A percentile compares a stretch with the other conserved stretches of the same genome.
phyloP scores from a whole-genome alignment of 2,888 invertebrate species.

The Ophion slaviceki region DNA sequence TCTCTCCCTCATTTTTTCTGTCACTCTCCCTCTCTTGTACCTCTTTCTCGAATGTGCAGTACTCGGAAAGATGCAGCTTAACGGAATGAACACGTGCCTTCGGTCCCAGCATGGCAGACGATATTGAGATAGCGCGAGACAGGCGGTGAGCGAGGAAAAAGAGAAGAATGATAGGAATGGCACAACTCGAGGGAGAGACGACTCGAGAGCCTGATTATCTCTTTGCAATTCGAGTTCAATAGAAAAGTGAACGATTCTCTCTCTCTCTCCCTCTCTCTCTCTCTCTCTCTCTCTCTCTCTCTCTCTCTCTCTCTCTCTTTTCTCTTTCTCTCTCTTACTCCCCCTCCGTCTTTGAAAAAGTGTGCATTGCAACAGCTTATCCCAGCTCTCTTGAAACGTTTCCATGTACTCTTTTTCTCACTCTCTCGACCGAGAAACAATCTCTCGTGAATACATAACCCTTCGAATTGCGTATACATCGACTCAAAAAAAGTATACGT shows the following conservation, averaged over 20 bases:
- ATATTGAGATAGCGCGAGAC: slow-evolving; percentile 61
- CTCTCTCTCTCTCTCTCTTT: not conserved
- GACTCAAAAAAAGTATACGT: slow-evolving; percentile 3
- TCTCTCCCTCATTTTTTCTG: not conserved
- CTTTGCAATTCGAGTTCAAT: slow-evolving; percentile 63
- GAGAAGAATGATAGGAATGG: slow-evolving; percentile 22
- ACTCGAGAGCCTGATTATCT: slow-evolving; percentile 55
- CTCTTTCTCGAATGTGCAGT: slow-evolving; percentile 17
- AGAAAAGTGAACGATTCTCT: slow-evolving; percentile 38
- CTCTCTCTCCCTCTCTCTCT: not conserved
- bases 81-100: slow-evolving; percentile 46
- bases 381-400: slow-evolving; percentile 33
- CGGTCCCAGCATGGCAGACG: slow-evolving; percentile 38
- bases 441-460: slow-evolving; percentile 32
- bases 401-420: slow-evolving; percentile 45
- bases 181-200: slow-evolving; percentile 1
- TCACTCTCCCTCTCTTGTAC: slow-evolving; percentile 6
- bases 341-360: not conserved
- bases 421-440: slow-evolving; percentile 32
- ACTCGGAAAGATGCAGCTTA: slow-evolving; percentile 36
- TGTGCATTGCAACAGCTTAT: slow-evolving; percentile 48
- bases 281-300: not conserved
- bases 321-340: not conserved
- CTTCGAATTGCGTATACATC: slow-evolving; percentile 28
- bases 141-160: slow-evolving; percentile 41